Conservation (phyloP, 1,140 invertebrate species). For the Oncopodura yosiiana region DNA sequence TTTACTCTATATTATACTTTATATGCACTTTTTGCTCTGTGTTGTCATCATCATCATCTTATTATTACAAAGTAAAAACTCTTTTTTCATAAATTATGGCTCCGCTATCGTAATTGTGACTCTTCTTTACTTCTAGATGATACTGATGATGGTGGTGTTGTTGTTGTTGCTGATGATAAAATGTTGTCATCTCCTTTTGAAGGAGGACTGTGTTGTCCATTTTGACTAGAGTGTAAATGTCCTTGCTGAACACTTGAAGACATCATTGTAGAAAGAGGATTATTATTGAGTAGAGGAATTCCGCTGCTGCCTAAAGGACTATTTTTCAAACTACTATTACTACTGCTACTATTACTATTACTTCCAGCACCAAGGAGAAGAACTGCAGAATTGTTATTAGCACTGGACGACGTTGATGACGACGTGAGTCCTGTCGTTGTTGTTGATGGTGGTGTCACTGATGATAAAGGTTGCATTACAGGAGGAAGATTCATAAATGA, state of each 20-base stretch:
- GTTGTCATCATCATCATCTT: too few relatives aligned
- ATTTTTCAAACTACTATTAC: slow-evolving; percentile 9
- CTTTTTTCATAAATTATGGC: too few relatives aligned
- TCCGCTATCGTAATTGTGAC: slow-evolving; percentile 18
- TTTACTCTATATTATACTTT: too few relatives aligned
- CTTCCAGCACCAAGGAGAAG: too few relatives aligned
- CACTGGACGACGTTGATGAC: neutral
- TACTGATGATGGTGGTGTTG: too few relatives aligned
- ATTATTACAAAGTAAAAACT: too few relatives aligned
- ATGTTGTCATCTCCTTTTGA: neutral
- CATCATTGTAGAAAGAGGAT: slow-evolving; percentile 11
- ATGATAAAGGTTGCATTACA: slow-evolving; percentile 4
- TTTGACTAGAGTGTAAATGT: slow-evolving; percentile 33
- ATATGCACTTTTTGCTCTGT: too few relatives aligned
- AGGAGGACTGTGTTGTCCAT: slow-evolving; percentile 32
- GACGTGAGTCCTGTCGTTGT: neutral
- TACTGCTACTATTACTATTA: slow-evolving; percentile 5
- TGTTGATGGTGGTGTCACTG: neutral
- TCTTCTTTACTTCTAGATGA: too few relatives aligned
- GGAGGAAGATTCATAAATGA: slow-evolving; percentile 20
- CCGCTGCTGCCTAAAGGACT: slow-evolving; percentile 13
- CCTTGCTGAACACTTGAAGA: slow-evolving; percentile 2
- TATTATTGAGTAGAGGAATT: slow-evolving; percentile 26
- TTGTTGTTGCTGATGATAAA: slow-evolving; percentile 1
- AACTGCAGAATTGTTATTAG: too few relatives aligned